Percentiles rank a stretch among this genome's conserved stretches.
phyloP scores from a whole-genome alignment of 2,113 vertebrate species.

The Nicator chloris region DNA sequence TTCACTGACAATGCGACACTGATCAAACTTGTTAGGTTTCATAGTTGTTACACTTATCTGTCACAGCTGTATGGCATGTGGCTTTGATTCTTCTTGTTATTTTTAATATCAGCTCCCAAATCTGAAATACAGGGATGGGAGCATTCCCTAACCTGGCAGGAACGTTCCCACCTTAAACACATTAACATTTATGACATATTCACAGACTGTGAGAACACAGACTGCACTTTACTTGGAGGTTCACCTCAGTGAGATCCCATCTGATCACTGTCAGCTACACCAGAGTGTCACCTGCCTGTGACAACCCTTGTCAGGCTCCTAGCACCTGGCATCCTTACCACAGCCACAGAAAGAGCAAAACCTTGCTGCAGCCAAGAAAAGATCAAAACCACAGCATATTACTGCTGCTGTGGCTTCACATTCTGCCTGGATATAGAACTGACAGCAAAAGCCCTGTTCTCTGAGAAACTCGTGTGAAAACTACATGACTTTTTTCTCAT shows the following conservation, averaged over 20 bases:
- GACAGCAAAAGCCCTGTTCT: background rate
- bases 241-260: background rate
- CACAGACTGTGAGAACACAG: background rate
- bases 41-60: background rate
- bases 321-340: background rate
- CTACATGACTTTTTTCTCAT: rapidly evolving
- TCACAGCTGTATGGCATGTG: background rate
- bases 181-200: background rate
- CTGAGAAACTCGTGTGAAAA: background rate
- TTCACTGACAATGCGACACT: background rate
- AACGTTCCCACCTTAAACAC: background rate
- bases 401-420: background rate
- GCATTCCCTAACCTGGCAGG: background rate
- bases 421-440: background rate
- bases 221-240: background rate
- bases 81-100: background rate
- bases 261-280: background rate
- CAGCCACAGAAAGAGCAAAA: background rate
- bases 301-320: background rate
- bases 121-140: background rate
- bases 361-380: background rate
- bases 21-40: background rate
- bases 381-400: background rate
- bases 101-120: background rate
- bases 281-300: background rate